Conservation (phyloP, 1,140 invertebrate genomes). For the Pectinophora gossypiella region DNA sequence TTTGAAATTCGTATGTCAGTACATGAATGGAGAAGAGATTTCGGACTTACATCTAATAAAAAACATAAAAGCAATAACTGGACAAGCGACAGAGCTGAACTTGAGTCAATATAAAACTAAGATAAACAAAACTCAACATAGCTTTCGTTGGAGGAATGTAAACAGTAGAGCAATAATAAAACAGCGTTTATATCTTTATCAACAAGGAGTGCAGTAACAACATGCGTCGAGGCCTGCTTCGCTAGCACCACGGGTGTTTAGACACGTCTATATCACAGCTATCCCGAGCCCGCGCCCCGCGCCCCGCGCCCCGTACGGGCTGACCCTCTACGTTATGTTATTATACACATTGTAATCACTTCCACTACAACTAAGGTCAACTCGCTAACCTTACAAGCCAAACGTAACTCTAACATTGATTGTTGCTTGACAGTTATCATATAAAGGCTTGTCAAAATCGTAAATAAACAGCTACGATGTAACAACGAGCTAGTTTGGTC, state of each 20-base stretch:
- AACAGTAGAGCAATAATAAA: slow-evolving; percentile 66
- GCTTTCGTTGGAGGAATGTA: slow-evolving; percentile 69
- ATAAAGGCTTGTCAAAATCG: no score
- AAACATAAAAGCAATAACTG: slow-evolving; percentile 57
- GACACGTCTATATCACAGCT: slow-evolving; percentile 49
- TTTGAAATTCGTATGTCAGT: slow-evolving; percentile 55
- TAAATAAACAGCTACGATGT: no score
- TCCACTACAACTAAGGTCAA: no score
- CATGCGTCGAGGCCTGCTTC: slow-evolving; percentile 50
- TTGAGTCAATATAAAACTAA: slow-evolving; percentile 61
- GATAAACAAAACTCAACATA: slow-evolving; percentile 70
- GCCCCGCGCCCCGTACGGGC: background rate
- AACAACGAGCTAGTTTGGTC: no score
- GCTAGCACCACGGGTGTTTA: slow-evolving; percentile 56
- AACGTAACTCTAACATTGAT: no score
- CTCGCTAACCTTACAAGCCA: no score
- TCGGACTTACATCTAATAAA: slow-evolving; percentile 50
- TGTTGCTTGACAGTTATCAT: no score
- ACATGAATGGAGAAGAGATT: slow-evolving; percentile 41
- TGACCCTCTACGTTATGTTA: background rate
- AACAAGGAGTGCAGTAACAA: slow-evolving; percentile 56
- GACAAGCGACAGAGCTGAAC: slow-evolving; percentile 53
- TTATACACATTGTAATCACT: no score
- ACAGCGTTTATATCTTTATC: slow-evolving; percentile 47
- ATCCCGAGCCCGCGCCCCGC: slow-evolving; percentile 9